phyloP scores from a whole-genome alignment of 2,113 vertebrate species.

The Myxocyprinus asiaticus region DNA sequence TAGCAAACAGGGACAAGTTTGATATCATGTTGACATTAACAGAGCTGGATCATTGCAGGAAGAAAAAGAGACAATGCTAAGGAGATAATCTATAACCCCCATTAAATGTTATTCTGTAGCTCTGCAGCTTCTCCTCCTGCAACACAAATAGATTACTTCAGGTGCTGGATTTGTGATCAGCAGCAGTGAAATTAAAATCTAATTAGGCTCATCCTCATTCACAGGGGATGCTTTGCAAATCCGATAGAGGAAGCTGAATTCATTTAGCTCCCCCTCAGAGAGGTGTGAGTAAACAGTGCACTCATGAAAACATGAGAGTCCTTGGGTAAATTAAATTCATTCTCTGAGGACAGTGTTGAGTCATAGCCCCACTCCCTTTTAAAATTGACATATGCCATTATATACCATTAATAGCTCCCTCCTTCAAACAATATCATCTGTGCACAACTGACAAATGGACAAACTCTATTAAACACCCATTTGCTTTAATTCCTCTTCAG shows the following conservation, averaged over 20 bases:
- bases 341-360: conserved; percentile 23
- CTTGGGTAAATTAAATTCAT: conserved; percentile 27
- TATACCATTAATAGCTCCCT: conserved; percentile 24
- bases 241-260: not conserved
- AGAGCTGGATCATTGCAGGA: not conserved
- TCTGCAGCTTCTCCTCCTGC: not conserved
- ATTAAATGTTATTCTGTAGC: not conserved
- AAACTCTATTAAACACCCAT: too few species aligned
- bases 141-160: not conserved
- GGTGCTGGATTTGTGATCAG: not conserved
- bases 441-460: not conserved
- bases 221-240: not conserved
- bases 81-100: not conserved
- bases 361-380: conserved; percentile 10
- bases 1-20: too few species aligned
- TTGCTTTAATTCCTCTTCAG: too few species aligned
- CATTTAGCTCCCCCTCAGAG: not conserved
- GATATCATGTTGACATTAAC: not conserved
- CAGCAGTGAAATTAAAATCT: conserved; percentile 22
- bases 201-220: conserved; percentile 22
- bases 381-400: conserved; percentile 30
- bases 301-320: not conserved
- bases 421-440: conserved; percentile 22
- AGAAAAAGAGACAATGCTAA: not conserved
- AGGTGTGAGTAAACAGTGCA: conserved; percentile 25